Base-by-base conservation (phyloP, 2,888 invertebrate genomes). In the Xylota sylvarum region DNA sequence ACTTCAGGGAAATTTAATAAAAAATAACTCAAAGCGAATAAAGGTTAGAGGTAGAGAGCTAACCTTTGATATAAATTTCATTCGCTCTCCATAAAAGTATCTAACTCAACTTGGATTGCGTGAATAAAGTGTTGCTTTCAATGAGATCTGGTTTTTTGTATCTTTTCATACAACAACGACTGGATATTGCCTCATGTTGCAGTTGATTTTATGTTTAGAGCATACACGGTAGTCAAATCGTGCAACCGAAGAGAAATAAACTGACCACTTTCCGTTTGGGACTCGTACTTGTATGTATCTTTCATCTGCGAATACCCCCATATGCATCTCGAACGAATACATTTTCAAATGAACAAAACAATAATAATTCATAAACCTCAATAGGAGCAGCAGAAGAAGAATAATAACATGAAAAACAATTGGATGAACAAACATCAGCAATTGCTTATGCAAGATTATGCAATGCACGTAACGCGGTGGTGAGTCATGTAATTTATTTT, bases 331-430 rank as follows among this genome's bases (percentile, higher is more conserved):
- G 48, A 69, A 50, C 35, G 40, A 58, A 37, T 70, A 35, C 43
- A 74, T 74, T n/a, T 46, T 72, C 23, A 58, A 76, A 76, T 65
- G 76, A 62, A 62, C 76, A 67, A 72, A 76, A 55, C 46, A 60
- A 80, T 85, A 67, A 80, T 85, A 80, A 85, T 67, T 85, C 76
- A 85, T 72, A 81, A 80, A 55, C 62, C 58, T 58, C 65, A 32
- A 77, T 77, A 80, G 40, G 14, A 80, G 58, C 56, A 40, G 48
- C 56, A 40, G 48, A 67, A 48, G 48, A 62, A 48, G 56, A 62
- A 79, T 40, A 80, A 70, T 9, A 74, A 55, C 73, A 52, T 64
- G 40, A n/a, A 65, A 64, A 60, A 58, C 76, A 85, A 72, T 80
- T 85, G 72, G 70, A 85, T 80, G 76, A 72, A 80, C 80, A 76